phyloP scores from a whole-genome alignment of 2,888 invertebrate genomes.

The Lasioglossum lativentre region DNA sequence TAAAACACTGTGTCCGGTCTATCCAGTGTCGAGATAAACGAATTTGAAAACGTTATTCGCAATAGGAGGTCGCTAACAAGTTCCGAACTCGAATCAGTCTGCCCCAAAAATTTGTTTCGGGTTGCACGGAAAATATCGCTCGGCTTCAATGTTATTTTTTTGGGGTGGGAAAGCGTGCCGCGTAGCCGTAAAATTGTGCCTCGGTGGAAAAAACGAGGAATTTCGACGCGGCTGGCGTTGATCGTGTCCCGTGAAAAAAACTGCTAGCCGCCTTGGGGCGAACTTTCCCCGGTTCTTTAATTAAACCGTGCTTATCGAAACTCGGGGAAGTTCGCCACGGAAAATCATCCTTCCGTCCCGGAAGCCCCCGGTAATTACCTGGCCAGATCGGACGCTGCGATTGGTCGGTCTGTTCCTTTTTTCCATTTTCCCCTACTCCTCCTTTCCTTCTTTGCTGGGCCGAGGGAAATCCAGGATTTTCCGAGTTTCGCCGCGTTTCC shows the following conservation, averaged over 20 bases:
- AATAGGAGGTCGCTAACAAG: neutral
- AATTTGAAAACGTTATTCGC: neutral
- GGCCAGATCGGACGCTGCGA: constrained; percentile 12
- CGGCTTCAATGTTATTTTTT: neutral
- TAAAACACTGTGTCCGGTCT: neutral
- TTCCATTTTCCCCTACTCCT: neutral
- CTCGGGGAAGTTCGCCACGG: constrained; percentile 19
- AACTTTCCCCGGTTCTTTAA: constrained; percentile 34
- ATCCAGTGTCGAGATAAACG: neutral
- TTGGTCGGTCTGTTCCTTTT: neutral
- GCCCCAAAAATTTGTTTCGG: neutral
- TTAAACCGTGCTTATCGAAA: constrained; percentile 39
- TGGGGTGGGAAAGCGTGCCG: neutral
- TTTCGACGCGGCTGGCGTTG: neutral
- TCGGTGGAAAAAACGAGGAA: neutral
- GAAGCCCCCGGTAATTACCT: constrained; percentile 28
- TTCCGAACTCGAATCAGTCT: neutral
- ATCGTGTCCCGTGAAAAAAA: constrained; percentile 3
- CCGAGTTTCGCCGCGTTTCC: neutral
- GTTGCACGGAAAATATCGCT: neutral
- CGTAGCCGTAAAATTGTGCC: neutral
- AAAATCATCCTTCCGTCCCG: constrained; percentile 14
- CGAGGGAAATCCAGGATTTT: neutral
- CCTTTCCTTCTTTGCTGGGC: neutral
- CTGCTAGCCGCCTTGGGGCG: neutral